phyloP scores from a whole-genome alignment of 1,140 invertebrate species.

The Archivesica marissinica region DNA sequence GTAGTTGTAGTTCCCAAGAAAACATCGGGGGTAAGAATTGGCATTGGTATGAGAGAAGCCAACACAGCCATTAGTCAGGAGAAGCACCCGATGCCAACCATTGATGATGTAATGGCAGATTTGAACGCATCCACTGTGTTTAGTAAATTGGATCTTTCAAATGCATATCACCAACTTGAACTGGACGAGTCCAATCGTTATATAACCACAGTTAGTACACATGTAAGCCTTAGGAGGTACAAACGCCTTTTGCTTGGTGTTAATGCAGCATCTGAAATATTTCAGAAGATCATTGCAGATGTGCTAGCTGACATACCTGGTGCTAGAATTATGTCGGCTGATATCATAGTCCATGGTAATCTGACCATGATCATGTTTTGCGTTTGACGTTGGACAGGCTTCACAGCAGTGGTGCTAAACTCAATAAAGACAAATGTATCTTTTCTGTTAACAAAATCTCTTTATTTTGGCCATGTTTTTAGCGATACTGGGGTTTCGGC shows the following conservation, averaged over 20 bases:
- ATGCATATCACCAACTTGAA: slow-evolving; percentile 74
- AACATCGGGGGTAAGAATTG: slow-evolving; percentile 65
- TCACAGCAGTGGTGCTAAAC: slow-evolving; percentile 43
- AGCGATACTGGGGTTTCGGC: slow-evolving; percentile 36
- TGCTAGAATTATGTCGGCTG: slow-evolving; percentile 54
- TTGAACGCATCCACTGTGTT: slow-evolving; percentile 69
- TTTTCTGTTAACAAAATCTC: slow-evolving; percentile 55
- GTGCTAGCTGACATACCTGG: slow-evolving; percentile 58
- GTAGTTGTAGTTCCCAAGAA: slow-evolving; percentile 73
- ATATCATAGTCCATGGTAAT: slow-evolving; percentile 57
- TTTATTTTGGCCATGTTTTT: slow-evolving; percentile 60
- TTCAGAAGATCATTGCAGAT: slow-evolving; percentile 58
- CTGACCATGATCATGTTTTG: slow-evolving; percentile 48
- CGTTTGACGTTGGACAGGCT: slow-evolving; percentile 5
- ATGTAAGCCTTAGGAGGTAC: slow-evolving; percentile 66
- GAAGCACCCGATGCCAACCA: slow-evolving; percentile 71
- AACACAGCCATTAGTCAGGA: slow-evolving; percentile 71
- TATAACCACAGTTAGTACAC: slow-evolving; percentile 70
- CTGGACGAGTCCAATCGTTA: slow-evolving; percentile 68
- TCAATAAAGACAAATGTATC: slow-evolving; percentile 64
- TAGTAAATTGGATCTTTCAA: slow-evolving; percentile 70
- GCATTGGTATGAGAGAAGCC: slow-evolving; percentile 71
- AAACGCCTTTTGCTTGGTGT: slow-evolving; percentile 73
- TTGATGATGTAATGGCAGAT: slow-evolving; percentile 69
- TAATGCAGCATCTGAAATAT: slow-evolving; percentile 61